Conservation (phyloP, 2,113 vertebrate species). For the Daboia siamensis region DNA sequence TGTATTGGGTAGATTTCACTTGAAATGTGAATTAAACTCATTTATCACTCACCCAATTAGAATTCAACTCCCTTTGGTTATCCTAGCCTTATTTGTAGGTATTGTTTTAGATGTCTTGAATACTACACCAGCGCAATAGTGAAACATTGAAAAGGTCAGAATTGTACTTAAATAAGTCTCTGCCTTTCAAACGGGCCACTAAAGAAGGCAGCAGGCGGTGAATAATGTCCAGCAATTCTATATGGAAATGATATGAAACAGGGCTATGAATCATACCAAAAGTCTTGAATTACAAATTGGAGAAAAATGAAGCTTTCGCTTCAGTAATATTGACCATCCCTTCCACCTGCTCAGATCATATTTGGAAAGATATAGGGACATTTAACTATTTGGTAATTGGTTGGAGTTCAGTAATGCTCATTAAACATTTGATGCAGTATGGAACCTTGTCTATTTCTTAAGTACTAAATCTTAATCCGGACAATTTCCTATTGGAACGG, state of each 20-base stretch:
- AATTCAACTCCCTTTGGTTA: not conserved
- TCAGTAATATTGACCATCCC: not conserved
- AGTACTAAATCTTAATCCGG: not conserved
- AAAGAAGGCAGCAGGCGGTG: conserved; percentile 27
- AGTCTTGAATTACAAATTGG: conserved; percentile 11
- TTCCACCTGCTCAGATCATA: not conserved
- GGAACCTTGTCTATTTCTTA: not conserved
- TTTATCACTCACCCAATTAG: not conserved
- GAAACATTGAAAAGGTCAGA: conserved; percentile 59
- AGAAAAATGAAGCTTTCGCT: not conserved
- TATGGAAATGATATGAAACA: conserved; percentile 20
- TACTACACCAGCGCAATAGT: conserved; percentile 43
- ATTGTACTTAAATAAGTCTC: conserved; percentile 28
- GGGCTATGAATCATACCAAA: not conserved
- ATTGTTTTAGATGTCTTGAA: not conserved
- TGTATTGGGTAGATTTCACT: not conserved
- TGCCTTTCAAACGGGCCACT: conserved; percentile 37
- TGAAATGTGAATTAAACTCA: not conserved
- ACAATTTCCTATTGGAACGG: not conserved
- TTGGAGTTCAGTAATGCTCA: not conserved
- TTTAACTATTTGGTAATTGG: not conserved
- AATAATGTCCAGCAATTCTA: conserved; percentile 15
- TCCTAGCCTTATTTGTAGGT: not conserved
- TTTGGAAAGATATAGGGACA: not conserved
- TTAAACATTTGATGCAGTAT: not conserved